phyloP scores from a whole-genome alignment of 2,888 invertebrate genomes.

The Limnephilus marmoratus region DNA sequence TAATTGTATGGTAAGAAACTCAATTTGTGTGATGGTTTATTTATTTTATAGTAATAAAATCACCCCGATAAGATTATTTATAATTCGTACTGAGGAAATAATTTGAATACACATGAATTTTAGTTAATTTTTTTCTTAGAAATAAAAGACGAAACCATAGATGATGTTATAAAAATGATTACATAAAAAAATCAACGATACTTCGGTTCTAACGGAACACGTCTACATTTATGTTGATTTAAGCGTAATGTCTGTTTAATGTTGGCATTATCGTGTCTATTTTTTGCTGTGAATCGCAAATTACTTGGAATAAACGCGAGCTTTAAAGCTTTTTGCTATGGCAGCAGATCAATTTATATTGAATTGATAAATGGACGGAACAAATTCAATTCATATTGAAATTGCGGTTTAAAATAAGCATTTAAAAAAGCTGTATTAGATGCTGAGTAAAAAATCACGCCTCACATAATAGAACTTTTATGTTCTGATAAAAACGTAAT shows the following conservation, averaged over 20 bases:
- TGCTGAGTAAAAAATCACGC: neutral
- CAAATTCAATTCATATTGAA: neutral
- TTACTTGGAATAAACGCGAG: neutral
- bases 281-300: neutral
- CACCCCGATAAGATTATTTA: no score
- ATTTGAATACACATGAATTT: no score
- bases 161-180: no score
- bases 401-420: neutral
- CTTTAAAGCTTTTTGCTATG: slow-evolving; percentile 36
- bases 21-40: no score
- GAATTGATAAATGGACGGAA: slow-evolving; percentile 18
- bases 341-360: slow-evolving; percentile 16
- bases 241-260: neutral
- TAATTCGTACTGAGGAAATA: no score
- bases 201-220: neutral
- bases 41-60: no score
- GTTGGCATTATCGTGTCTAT: neutral
- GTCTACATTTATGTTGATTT: neutral
- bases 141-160: no score
- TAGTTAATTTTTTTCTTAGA: no score
- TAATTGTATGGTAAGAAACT: no score
- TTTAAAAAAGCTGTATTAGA: neutral
- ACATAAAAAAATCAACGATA: neutral
- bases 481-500: neutral
- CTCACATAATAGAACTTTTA: neutral